Percentiles rank a stretch among this genome's conserved stretches.
These are phyloP conservation scores for Monopis laevigella DNA, from an alignment of 2,888 invertebrate species.

Conservation along the genomic window DNA sequence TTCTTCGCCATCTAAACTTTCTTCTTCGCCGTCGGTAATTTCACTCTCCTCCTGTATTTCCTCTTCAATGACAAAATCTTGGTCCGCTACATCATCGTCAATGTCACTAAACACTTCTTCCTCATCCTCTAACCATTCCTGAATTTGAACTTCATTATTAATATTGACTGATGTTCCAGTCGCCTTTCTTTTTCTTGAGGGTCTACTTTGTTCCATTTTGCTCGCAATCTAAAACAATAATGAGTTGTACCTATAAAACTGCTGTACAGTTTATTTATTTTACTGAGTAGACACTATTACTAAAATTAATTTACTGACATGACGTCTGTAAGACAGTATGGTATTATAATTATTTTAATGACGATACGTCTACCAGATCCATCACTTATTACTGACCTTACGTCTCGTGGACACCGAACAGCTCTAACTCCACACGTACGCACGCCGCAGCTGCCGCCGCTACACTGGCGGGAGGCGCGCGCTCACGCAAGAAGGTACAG, in stretches of 20 bases:
- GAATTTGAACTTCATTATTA: not conserved
- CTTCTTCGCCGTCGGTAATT: slow-evolving; percentile 1
- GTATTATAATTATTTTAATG: not conserved
- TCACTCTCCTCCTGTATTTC: too few relatives aligned
- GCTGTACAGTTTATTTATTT: too few relatives aligned
- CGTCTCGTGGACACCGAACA: too few relatives aligned
- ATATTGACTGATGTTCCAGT: not conserved
- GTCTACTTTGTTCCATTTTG: not conserved
- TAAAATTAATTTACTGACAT: too few relatives aligned
- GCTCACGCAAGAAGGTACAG: slow-evolving; percentile 1
- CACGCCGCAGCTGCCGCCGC: slow-evolving; percentile 2
- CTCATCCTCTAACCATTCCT: slow-evolving; percentile 1
- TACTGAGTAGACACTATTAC: too few relatives aligned
- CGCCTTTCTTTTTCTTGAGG: slow-evolving; percentile 1
- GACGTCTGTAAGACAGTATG: not conserved
- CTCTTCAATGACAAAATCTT: not conserved
- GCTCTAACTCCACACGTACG: too few relatives aligned
- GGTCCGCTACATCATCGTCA: slow-evolving; percentile 1
- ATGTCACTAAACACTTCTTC: not conserved
- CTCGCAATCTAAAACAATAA: too few relatives aligned
- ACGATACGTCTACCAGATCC: too few relatives aligned
- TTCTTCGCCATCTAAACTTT: not conserved
- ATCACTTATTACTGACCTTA: too few relatives aligned
- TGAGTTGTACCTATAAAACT: slow-evolving; percentile 1
- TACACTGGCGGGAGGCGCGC: not conserved